phyloP scores from a whole-genome alignment of 1,140 invertebrate genomes.

The Pemphigus obesinymphae region DNA sequence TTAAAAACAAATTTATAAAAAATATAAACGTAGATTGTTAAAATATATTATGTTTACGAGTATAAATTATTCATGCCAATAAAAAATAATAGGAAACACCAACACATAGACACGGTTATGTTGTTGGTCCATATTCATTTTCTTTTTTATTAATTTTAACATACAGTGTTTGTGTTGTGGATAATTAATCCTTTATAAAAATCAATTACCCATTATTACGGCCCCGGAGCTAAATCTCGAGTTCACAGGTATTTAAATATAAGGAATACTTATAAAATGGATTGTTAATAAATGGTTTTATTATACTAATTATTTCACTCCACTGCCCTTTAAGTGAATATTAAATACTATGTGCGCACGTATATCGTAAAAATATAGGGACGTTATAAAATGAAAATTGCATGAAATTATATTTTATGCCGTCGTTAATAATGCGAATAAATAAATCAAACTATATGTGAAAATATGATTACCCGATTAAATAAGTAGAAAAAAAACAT shows the following conservation, averaged over 20 bases:
- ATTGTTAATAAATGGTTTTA: background rate
- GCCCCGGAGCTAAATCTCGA: background rate
- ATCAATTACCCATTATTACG: background rate
- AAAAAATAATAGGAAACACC: background rate
- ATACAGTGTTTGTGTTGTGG: background rate
- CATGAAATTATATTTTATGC: background rate
- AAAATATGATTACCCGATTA: constrained; percentile 7
- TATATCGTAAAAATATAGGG: background rate
- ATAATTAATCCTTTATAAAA: background rate
- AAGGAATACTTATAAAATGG: background rate
- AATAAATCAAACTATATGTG: background rate
- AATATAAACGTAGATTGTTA: too few species aligned
- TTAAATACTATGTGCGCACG: background rate
- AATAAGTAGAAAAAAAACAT: too few species aligned
- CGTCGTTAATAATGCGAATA: background rate
- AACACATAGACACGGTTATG: background rate
- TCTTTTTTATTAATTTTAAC: background rate
- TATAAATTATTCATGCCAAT: background rate
- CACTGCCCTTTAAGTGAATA: background rate
- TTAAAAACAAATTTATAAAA: too few species aligned
- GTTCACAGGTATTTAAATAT: background rate
- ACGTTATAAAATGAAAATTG: background rate
- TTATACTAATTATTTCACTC: background rate
- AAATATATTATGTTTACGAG: background rate
- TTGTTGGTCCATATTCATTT: background rate